A percentile compares a stretch with the other conserved stretches of the same genome.
Conservation (phyloP, 1,140 invertebrate species). For the Drosophila pallidifrons region DNA sequence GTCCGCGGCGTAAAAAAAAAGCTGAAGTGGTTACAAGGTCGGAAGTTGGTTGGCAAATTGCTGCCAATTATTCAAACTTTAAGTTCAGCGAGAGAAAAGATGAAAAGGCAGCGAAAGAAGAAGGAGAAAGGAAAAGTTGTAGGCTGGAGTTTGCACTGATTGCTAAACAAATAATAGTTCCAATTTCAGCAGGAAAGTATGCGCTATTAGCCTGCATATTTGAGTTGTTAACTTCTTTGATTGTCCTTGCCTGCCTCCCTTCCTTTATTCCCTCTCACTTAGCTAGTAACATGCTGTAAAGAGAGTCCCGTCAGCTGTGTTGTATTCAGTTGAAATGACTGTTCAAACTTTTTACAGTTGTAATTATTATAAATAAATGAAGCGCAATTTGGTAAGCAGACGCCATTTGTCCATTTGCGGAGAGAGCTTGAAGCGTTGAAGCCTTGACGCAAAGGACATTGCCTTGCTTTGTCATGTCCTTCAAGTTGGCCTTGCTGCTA, state of each 20-base stretch:
- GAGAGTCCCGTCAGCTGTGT: constrained; percentile 36
- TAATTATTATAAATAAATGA: constrained; percentile 84
- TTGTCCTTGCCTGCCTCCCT: not conserved
- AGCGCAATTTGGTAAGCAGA: constrained; percentile 72
- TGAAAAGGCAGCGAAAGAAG: not conserved
- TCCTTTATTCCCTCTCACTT: too few relatives aligned
- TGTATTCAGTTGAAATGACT: constrained; percentile 65
- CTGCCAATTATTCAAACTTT: constrained; percentile 41
- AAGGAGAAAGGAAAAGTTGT: not conserved
- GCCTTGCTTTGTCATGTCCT: constrained; percentile 31
- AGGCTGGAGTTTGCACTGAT: constrained; percentile 25
- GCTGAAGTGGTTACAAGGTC: constrained; percentile 23
- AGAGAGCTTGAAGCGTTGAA: too few relatives aligned
- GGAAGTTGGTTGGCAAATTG: constrained; percentile 16
- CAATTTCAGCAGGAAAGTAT: constrained; percentile 60
- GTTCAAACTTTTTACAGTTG: constrained; percentile 80
- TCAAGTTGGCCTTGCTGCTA: constrained; percentile 9
- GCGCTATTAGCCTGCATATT: constrained; percentile 76
- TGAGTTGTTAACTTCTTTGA: constrained; percentile 52
- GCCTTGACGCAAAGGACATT: constrained; percentile 7
- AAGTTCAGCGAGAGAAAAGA: constrained; percentile 2
- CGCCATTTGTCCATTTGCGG: constrained; percentile 27
- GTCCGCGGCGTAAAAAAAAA: constrained; percentile 1
- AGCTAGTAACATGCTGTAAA: too few relatives aligned
- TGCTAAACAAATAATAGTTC: constrained; percentile 69